A percentile compares a stretch with the other conserved stretches of the same genome.
phyloP scores from a whole-genome alignment of 2,797 vertebrate species.

The Cyclura pinguis region DNA sequence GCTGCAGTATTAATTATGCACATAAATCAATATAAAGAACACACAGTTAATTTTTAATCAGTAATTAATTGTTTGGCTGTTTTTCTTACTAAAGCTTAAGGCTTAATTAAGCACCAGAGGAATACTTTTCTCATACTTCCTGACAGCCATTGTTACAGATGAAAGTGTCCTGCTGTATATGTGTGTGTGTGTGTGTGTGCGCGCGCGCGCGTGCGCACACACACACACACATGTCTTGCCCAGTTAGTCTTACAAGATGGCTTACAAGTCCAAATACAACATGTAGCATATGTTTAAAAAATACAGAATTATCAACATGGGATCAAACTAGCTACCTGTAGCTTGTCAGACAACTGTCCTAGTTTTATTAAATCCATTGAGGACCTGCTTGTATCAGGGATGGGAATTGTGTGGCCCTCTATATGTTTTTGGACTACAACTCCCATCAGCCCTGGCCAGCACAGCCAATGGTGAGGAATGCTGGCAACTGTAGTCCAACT shows the following conservation, averaged over 20 bases:
- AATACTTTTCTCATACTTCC: conserved; percentile 63
- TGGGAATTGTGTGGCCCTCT: too few species aligned
- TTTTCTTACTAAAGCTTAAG: conserved; percentile 55
- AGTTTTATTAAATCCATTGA: not conserved
- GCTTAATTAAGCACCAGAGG: conserved; percentile 73
- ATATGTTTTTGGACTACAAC: too few species aligned
- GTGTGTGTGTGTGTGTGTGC: not conserved
- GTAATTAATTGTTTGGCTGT: conserved; percentile 74
- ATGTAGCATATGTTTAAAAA: not conserved
- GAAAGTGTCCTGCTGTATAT: conserved; percentile 55
- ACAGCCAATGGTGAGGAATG: too few species aligned
- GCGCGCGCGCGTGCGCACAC: not conserved
- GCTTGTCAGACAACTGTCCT: not conserved
- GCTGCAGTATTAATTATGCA: conserved; percentile 56
- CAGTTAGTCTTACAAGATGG: conserved; percentile 41
- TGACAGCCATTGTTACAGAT: conserved; percentile 66
- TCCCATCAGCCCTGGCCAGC: too few species aligned
- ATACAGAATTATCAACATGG: rapidly evolving
- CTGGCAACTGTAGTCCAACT: too few species aligned
- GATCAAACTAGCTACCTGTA: conserved; percentile 34
- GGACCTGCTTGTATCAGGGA: not conserved
- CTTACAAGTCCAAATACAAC: conserved; percentile 22
- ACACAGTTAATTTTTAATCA: conserved; percentile 59
- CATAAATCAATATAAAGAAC: conserved; percentile 72
- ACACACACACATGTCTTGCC: conserved; percentile 19